Base-by-base conservation (phyloP, 2,797 vertebrate species). In the Protosalanx chinensis region DNA sequence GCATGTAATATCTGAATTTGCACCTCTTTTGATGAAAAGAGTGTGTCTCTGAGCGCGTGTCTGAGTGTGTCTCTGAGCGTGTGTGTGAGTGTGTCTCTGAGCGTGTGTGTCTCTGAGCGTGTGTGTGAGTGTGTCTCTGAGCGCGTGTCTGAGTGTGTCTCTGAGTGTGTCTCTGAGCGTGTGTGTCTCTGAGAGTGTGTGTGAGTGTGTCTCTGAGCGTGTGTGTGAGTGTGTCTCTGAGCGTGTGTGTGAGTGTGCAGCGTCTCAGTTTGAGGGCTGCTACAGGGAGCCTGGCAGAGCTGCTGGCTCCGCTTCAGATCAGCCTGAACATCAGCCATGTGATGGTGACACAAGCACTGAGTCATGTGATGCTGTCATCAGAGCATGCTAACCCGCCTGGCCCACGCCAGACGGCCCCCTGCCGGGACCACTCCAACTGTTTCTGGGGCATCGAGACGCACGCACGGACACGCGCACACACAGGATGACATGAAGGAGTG, bases 321-420 rank as follows among this genome's bases (percentile, higher is more conserved):
- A 84, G 87, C 85, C 82, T 73, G 80, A 84, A 84, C 80, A 74
- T 82, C 73, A 78, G 73, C 71, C 78, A 77, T 80, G 84, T 80
- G 83, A 88, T 86, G 90, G 88, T 86, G 90, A 89, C 88, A 90
- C 86, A 83, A 82, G 86, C 85, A 82, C 73, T 64, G 81, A 85
- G 86, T 89, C 87, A 88, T 75, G 81, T 83, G 83, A 83, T 79
- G 77, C 74, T 81, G 83, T 76, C 82, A 79, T 87, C 84, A 79
- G 84, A 79, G 85, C 15, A 53, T 76, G 83, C 79, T 85, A 85
- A 88, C 84, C 80, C 66, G 81, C 59, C 81, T 86, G 85, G 83
- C 83, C 78, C 76, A 67, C 77, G 82, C 80, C 83, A 88, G 84
- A 88, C 76, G 67, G 79, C 79, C 81, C 81, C 85, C 85, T 72